Evolutionary conservation across 23 tunicate species (phyloP), one percentile per base, ranked within the genome.

Genomic region (Trididemnum miniatum): DNA sequence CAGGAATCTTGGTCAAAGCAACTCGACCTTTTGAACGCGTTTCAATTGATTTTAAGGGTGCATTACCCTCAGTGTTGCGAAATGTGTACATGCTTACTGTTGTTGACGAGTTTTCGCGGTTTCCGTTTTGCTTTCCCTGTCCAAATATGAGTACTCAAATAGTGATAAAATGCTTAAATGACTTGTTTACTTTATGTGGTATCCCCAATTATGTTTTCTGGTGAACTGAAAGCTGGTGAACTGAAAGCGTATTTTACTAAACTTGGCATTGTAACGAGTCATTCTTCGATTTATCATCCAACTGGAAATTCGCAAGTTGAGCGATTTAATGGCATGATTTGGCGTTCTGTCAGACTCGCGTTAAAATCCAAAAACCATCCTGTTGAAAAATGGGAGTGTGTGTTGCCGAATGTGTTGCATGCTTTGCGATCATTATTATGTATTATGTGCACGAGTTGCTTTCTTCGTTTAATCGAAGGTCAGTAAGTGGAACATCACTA

Each of bases 251-350:
- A 40, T 49, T 71, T 76, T 27, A 40, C n/a, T 12, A 26, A 39
- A 29, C 25, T 7, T n/a, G 80, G 71, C 12, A 76, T 76, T 5
- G 77, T 79, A 4, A 20, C 80, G 22, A 76, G 80, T 25, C 26
- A 40, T 23, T 22, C 28, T 3, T 3, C 80, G 7, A 7, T 26
- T 4, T 76, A 76, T 40, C 64, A 76, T 40, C 80, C 80, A 12
- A n/a, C 65, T 49, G 80, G 80, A n/a, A 76, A 76, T 40, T 29
- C 65, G 7, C 80, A 76, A 44, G 64, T 40, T 12, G 80, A 76
- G 31, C 64, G 83, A 27, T 79, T 65, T 29, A 79, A 66, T 65
- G 83, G 83, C 9, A 31, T 76, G 18, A 76, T 76, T 20, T 76
- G 80, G 80, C 12, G n/a, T 22, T 71, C 80, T 3, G 71, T 76